A percentile compares a stretch with the other conserved stretches of the same genome.
Evolutionary conservation across 1,140 invertebrate genomes (phyloP).

Genomic region (Heliconius hermathena): DNA sequence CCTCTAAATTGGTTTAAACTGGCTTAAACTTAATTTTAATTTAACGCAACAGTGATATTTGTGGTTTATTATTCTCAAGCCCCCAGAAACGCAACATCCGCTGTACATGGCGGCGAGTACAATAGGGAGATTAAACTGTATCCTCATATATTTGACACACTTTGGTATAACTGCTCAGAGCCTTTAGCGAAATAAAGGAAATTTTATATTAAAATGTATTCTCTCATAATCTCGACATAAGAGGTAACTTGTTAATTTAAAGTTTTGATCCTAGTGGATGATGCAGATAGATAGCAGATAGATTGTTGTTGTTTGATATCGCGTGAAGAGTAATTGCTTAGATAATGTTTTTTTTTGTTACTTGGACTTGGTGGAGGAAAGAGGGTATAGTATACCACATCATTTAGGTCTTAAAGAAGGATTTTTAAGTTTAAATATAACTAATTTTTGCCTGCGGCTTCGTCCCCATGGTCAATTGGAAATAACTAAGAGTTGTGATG

Average conservation of each 20-base stretch:
- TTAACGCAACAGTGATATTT: neutral
- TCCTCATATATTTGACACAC: neutral
- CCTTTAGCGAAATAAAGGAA: neutral
- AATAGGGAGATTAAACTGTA: slow-evolving; percentile 5
- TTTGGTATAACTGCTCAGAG: neutral
- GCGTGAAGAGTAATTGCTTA: too few relatives aligned
- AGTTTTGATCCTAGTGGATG: too few relatives aligned
- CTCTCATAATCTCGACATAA: neutral
- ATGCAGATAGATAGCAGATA: too few relatives aligned
- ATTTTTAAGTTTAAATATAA: too few relatives aligned
- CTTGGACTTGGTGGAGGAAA: too few relatives aligned
- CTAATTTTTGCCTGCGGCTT: too few relatives aligned
- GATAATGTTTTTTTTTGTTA: too few relatives aligned
- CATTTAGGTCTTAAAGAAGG: too few relatives aligned
- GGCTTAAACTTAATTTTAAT: neutral
- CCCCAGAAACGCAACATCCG: neutral
- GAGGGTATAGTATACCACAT: too few relatives aligned
- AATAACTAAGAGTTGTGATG: too few relatives aligned
- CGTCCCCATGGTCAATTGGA: too few relatives aligned
- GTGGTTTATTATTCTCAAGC: neutral
- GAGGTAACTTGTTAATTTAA: neutral
- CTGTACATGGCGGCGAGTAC: neutral
- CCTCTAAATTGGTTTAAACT: neutral
- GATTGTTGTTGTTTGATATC: too few relatives aligned
- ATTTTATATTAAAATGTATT: neutral